phyloP scores from a whole-genome alignment of 2,113 vertebrate genomes.

The Pterophyllum scalare region DNA sequence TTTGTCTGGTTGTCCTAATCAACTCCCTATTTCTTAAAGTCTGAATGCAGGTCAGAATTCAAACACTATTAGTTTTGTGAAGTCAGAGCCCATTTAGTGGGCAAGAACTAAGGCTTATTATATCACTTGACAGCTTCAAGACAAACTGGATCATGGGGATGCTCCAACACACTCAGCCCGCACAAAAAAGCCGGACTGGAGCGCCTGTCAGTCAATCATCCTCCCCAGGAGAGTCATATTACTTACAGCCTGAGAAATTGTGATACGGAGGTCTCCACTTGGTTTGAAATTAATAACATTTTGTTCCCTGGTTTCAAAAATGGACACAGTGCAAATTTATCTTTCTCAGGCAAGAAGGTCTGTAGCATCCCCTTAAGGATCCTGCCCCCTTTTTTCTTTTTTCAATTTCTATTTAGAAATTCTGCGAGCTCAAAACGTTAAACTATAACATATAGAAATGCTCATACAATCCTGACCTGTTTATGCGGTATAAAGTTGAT shows the following conservation, averaged over 20 bases:
- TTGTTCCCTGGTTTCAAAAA: slow-evolving; percentile 78
- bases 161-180: slow-evolving; percentile 46
- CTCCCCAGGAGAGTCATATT: slow-evolving; percentile 61
- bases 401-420: slow-evolving; percentile 80
- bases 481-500: slow-evolving; percentile 83
- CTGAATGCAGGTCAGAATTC: slow-evolving; percentile 7
- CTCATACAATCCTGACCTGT: slow-evolving; percentile 83
- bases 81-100: slow-evolving; percentile 12
- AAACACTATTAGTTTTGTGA: slow-evolving; percentile 5
- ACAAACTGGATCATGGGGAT: slow-evolving; percentile 57
- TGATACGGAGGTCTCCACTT: slow-evolving; percentile 74
- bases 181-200: slow-evolving; percentile 51
- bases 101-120: slow-evolving; percentile 63
- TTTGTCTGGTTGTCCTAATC: not conserved
- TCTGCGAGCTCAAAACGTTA: slow-evolving; percentile 78
- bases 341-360: slow-evolving; percentile 72
- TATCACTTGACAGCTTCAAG: slow-evolving; percentile 64
- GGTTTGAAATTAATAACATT: slow-evolving; percentile 83
- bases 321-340: slow-evolving; percentile 77
- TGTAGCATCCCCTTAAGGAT: slow-evolving; percentile 77
- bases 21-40: not conserved
- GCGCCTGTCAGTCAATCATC: slow-evolving; percentile 72
- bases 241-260: slow-evolving; percentile 79
- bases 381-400: slow-evolving; percentile 35
- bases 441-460: slow-evolving; percentile 76